Base-by-base conservation (phyloP, 2,888 invertebrate genomes). In the Meandrusa payeni region DNA sequence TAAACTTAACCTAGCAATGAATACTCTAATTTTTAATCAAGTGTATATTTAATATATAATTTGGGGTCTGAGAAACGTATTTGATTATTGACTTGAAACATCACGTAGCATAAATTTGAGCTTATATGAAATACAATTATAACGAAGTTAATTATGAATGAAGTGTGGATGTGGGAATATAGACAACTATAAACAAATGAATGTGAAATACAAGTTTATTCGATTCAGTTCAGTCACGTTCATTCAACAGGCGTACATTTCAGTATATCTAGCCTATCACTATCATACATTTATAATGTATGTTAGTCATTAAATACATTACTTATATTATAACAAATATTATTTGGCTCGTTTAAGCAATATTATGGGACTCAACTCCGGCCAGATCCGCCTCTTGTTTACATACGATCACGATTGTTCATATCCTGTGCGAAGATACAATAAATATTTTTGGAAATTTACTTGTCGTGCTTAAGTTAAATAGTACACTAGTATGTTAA, bases 181-280 rank as follows among this genome's bases (percentile, higher is more conserved):
- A n/a, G n/a, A n/a, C n/a, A 77, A 76, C 52, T 48, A 61, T 65
- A 77, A 73, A 77, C 66, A 74, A 45, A 41, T 60, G 68, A 72
- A 69, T 80, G 68, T 66, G 71, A 72, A 74, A 80, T 76, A 76
- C 80, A 81, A 76, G 74, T 85, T 85, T 87, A 85, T 83, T 82
- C n/a, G n/a, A n/a, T n/a, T 71, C 63, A 41, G 47, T 54, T 64
- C 70, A 39, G 58, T 65, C 73, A 68, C 74, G 63, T 67, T 58
- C 70, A 69, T 61, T 51, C 69, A 54, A 67, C 77, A 71, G 55
- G 50, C 77, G 65, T 66, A 71, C 72, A 56, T 64, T 58, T 72
- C 68, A 68, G 62, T 65, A 58, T 51, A 63, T 27, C 15, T 46
- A 46, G 26, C 40, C 13, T 34, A 38, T 55, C 59, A 57, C 22